Evolutionary conservation across 2,888 invertebrate genomes (phyloP), one percentile per base, ranked within the genome.

Genomic region (Sussaba pulchella): DNA sequence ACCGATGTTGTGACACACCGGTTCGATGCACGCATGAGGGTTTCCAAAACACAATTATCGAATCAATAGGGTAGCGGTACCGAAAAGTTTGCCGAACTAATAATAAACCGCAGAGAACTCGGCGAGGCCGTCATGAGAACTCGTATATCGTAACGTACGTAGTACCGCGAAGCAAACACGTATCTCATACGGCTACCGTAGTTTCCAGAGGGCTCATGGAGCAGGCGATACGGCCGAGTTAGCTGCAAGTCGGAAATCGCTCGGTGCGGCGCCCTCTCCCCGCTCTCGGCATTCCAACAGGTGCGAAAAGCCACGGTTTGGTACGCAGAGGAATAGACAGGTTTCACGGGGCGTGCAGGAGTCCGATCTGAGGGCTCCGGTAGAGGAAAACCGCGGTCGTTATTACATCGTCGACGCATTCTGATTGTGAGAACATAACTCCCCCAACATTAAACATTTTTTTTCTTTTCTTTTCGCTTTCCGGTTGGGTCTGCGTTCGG

Each of bases 201-300:
- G 57, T 17, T 31, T 36, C n/a, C n/a, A n/a, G 24, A 26, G 31
- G 6, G 31, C 24, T 26, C 26, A 3, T 2, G 52, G 8, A 10
- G 52, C 6, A 24, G 24, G 24, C 5, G 31, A 14, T 8, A 19
- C 54, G 70, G 10, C 17, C n/a, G 47, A 57, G 71, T 64, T 77
- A 59, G 39, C 71, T 64, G 64, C 57, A 45, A 61, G 52, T 39
- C 41, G 70, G 19, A 52, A 47, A 54, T 69, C 70, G 47, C 47
- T 59, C 36, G 17, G 52, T 31, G 57, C 19, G 57, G n/a, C n/a
- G n/a, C n/a, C n/a, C n/a, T n/a, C n/a, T n/a, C n/a, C n/a, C n/a
- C 66, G 61, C 66, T 50, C 45, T 39, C 52, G 72, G 84, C 89
- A 89, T 89, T 89, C 88, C 89, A 89, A 89, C 89, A 89, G 88